A percentile compares a stretch with the other conserved stretches of the same genome.
phyloP scores from a whole-genome alignment of 1,140 invertebrate species.

The Platorchestia sp. region DNA sequence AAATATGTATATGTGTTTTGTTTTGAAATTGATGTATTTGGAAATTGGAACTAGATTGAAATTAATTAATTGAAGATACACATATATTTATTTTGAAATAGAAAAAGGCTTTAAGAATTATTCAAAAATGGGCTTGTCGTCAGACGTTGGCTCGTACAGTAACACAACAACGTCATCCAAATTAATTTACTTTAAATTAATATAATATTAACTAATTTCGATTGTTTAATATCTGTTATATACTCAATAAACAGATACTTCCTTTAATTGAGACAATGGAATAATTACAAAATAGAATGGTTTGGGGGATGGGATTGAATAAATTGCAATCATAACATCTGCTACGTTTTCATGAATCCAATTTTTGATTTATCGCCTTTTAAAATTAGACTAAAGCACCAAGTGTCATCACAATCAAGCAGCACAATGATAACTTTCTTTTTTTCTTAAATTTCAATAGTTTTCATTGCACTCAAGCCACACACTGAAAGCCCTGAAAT shows the following conservation, averaged over 20 bases:
- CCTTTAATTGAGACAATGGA: not conserved
- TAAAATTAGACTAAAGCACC: not conserved
- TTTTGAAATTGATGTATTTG: too few species aligned
- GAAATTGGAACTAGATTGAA: too few species aligned
- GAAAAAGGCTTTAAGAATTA: too few species aligned
- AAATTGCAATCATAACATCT: not conserved
- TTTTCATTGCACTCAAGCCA: too few species aligned
- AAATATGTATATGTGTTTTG: too few species aligned
- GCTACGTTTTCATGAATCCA: not conserved
- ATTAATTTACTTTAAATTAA: too few species aligned
- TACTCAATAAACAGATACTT: not conserved
- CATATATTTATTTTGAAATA: too few species aligned
- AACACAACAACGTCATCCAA: too few species aligned
- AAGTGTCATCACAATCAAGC: not conserved
- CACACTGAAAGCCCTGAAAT: too few species aligned
- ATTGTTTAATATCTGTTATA: not conserved
- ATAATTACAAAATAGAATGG: not conserved
- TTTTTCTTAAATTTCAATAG: not conserved
- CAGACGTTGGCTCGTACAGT: too few species aligned
- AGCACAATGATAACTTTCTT: not conserved
- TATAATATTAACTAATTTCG: not conserved
- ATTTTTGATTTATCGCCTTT: not conserved
- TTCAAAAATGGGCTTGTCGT: too few species aligned
- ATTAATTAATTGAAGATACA: too few species aligned
- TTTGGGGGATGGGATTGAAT: not conserved